These are phyloP conservation scores for Parauchenoglanis ngamensis DNA, from an alignment of 2,797 vertebrate genomes.

Conservation along the genomic window DNA sequence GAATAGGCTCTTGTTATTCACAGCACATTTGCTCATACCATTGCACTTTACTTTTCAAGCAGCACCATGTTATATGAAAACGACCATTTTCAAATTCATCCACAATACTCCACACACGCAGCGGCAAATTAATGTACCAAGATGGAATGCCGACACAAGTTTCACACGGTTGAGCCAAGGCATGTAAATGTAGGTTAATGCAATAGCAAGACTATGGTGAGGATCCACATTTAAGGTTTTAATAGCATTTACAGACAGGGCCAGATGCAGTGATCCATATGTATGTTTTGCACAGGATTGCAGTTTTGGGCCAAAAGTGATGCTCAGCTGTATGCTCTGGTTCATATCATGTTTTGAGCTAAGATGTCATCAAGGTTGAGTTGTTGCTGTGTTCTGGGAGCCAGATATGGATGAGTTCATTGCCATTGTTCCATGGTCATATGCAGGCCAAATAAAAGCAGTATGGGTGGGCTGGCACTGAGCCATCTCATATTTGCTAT, in stretches of 20 bases:
- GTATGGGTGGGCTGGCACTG: not conserved
- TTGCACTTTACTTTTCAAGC: not conserved
- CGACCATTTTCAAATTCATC: not conserved
- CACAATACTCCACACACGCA: not conserved
- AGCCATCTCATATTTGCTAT: not conserved
- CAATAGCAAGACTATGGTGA: not conserved
- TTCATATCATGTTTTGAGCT: constrained; percentile 4
- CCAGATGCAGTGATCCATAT: not conserved
- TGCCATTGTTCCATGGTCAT: constrained; percentile 7
- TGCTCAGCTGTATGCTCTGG: not conserved
- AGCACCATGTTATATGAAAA: not conserved
- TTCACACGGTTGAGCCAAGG: not conserved
- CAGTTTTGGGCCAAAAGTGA: not conserved
- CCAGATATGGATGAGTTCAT: constrained; percentile 9
- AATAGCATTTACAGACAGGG: not conserved
- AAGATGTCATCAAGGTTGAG: not conserved
- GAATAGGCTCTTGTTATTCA: not conserved
- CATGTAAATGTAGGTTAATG: not conserved
- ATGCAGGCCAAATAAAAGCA: constrained; percentile 7
- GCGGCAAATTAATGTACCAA: not conserved
- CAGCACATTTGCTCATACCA: not conserved
- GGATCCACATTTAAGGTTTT: not conserved
- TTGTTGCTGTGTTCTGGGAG: not conserved
- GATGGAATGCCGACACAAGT: not conserved
- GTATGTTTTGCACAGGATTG: not conserved